Conservation (phyloP, 2,113 vertebrate genomes). For the Camarhynchus parvulus region DNA sequence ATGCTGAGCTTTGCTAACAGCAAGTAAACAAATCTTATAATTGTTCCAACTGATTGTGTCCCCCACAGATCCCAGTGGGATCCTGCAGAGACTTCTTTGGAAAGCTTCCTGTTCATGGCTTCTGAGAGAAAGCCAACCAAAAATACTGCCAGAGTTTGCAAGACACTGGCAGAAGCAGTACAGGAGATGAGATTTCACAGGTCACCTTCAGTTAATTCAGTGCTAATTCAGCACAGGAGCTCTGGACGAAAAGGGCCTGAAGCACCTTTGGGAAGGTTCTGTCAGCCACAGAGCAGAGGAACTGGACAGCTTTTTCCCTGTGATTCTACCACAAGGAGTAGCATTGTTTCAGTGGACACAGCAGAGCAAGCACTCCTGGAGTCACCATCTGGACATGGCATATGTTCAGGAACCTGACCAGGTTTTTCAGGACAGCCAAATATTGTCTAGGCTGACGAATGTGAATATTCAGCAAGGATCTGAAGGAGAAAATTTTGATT, state of each 20-base stretch:
- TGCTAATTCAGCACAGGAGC: not conserved
- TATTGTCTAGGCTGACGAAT: not conserved
- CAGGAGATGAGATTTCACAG: accelerated
- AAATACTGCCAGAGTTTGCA: not conserved
- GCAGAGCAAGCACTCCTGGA: not conserved
- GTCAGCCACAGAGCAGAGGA: not conserved
- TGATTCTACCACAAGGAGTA: not conserved
- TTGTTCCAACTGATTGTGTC: not conserved
- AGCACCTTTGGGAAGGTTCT: not conserved
- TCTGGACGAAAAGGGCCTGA: not conserved
- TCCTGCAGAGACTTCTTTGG: not conserved
- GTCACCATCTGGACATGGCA: not conserved
- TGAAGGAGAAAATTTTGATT: not conserved
- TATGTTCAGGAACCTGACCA: not conserved
- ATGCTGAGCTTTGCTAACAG: not conserved
- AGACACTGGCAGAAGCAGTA: not conserved
- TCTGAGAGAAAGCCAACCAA: not conserved
- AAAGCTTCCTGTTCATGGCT: not conserved
- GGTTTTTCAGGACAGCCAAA: not conserved
- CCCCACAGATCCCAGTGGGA: not conserved
- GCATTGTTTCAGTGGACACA: not conserved
- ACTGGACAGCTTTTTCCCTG: not conserved
- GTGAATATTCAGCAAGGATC: not conserved
- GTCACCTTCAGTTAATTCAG: not conserved
- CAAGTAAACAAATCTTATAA: not conserved